Conservation (phyloP, 1,140 invertebrate species). For the Drosophila bifasciata region DNA sequence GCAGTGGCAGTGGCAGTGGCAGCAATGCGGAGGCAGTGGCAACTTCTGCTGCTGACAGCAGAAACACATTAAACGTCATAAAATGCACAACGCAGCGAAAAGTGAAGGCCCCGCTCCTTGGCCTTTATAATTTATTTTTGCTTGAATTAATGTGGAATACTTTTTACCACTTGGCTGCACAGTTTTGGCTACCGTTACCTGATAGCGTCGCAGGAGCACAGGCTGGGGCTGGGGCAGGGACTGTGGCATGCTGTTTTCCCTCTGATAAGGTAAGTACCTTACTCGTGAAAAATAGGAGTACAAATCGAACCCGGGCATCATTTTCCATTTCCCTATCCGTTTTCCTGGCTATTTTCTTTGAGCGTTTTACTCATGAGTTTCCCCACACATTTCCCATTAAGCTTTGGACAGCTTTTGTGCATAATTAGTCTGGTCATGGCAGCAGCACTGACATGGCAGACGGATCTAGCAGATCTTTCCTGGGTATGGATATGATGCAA, state of each 20-base stretch:
- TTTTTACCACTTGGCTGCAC: constrained; percentile 80
- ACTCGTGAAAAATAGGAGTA: constrained; percentile 9
- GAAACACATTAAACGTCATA: constrained; percentile 82
- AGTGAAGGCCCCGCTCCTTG: constrained; percentile 49
- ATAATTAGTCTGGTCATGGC: constrained; percentile 42
- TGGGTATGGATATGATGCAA: no score
- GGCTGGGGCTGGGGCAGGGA: constrained; percentile 2
- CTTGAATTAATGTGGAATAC: constrained; percentile 81
- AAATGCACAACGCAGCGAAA: constrained; percentile 78
- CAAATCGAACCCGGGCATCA: background rate
- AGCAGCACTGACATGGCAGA: background rate
- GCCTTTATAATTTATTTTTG: constrained; percentile 81
- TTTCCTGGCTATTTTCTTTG: no score
- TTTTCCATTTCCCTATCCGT: no score
- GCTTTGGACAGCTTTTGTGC: constrained; percentile 17
- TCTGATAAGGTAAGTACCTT: constrained; percentile 43
- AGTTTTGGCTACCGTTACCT: constrained; percentile 65
- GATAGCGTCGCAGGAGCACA: constrained; percentile 42
- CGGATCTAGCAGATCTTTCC: no score
- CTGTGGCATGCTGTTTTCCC: background rate
- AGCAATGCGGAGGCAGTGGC: constrained; percentile 1
- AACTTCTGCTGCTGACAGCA: constrained; percentile 75
- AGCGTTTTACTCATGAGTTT: background rate
- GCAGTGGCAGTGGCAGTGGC: constrained; percentile 8
- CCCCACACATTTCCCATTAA: background rate